phyloP scores from a whole-genome alignment of 64 coral and sea anemone species.

The Dendrophyllia cribrosa region DNA sequence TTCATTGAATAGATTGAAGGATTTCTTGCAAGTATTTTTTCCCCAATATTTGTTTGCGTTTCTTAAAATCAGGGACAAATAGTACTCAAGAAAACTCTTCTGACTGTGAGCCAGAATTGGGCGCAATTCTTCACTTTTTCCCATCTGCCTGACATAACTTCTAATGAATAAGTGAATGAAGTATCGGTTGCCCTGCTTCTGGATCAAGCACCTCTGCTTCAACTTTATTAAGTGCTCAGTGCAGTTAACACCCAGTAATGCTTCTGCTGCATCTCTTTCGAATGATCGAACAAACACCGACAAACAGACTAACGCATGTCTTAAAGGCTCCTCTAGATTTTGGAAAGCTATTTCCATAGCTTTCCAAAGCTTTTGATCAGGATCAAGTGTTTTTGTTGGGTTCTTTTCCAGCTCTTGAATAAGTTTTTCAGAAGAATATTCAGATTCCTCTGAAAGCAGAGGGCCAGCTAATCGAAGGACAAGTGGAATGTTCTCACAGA shows the following conservation, averaged over 20 bases:
- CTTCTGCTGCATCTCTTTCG: constrained; percentile 35
- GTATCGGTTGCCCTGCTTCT: constrained; percentile 22
- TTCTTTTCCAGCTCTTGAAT: not conserved
- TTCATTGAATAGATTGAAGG: constrained; percentile 42
- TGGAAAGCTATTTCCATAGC: too few species aligned
- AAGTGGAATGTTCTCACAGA: constrained; percentile 51
- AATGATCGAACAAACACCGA: constrained; percentile 27
- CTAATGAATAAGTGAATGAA: constrained; percentile 45
- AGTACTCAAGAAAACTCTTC: constrained; percentile 19
- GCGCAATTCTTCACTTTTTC: not conserved
- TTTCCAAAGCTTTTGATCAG: not conserved
- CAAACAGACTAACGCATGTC: too few species aligned
- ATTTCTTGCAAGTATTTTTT: constrained; percentile 37
- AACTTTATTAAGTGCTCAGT: constrained; percentile 5
- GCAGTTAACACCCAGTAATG: constrained; percentile 28
- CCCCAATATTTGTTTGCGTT: constrained; percentile 21
- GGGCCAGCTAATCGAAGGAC: constrained; percentile 38
- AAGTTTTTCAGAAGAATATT: constrained; percentile 24
- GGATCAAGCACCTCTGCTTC: constrained; percentile 30
- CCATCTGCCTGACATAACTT: constrained; percentile 41
- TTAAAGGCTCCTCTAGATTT: too few species aligned
- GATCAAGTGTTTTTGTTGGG: constrained; percentile 14
- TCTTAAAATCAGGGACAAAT: constrained; percentile 24
- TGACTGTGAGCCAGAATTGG: not conserved
- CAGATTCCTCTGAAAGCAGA: constrained; percentile 19